phyloP scores from a whole-genome alignment of 2,888 invertebrate genomes.

The Ophion ellenae region DNA sequence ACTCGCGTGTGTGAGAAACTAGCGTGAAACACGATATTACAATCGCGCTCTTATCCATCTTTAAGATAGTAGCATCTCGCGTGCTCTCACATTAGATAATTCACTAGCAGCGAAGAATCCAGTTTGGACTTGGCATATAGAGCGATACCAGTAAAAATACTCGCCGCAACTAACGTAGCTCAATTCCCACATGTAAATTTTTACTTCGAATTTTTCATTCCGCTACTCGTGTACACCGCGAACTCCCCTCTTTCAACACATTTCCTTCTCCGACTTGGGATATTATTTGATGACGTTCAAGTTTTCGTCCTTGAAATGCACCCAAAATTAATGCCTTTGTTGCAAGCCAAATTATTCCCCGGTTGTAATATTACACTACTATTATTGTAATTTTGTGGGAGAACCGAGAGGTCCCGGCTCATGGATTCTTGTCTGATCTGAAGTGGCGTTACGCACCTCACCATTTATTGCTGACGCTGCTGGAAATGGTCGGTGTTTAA shows the following conservation, averaged over 20 bases:
- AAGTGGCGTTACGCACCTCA: too few relatives aligned
- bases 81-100: slow-evolving; percentile 54
- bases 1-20: slow-evolving; percentile 51
- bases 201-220: slow-evolving; percentile 18
- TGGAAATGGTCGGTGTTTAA: too few relatives aligned
- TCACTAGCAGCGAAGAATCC: slow-evolving; percentile 40
- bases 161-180: slow-evolving; percentile 35
- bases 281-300: too few relatives aligned
- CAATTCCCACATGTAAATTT: slow-evolving; percentile 58
- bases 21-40: slow-evolving; percentile 64
- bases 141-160: slow-evolving; percentile 30
- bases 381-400: too few relatives aligned
- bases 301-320: too few relatives aligned
- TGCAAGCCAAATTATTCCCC: too few relatives aligned
- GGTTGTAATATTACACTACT: too few relatives aligned
- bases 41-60: slow-evolving; percentile 64
- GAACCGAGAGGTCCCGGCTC: too few relatives aligned
- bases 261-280: neutral
- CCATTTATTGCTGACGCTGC: too few relatives aligned
- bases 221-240: slow-evolving; percentile 27
- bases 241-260: slow-evolving; percentile 21
- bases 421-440: too few relatives aligned
- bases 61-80: slow-evolving; percentile 64
- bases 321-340: too few relatives aligned
- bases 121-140: slow-evolving; percentile 48